These are phyloP conservation scores for Cepaea nemoralis DNA, from an alignment of 1,140 invertebrate species.

Conservation along the genomic window DNA sequence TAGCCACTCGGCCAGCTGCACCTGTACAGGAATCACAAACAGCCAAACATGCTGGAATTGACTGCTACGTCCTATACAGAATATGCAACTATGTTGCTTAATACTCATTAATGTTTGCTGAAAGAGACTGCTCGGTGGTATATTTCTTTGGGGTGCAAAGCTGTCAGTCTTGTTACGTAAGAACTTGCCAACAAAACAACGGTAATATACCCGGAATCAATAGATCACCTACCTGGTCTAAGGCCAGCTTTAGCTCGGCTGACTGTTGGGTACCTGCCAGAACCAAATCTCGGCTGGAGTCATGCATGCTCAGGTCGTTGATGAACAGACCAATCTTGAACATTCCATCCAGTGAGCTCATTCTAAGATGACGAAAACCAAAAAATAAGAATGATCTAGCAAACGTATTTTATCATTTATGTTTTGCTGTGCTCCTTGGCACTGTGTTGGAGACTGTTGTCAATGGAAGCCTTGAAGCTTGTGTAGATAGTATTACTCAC, in stretches of 20 bases:
- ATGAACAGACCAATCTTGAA: constrained; percentile 93
- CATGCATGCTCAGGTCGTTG: constrained; percentile 97
- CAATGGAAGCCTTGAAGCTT: no score
- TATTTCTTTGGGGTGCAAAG: no score
- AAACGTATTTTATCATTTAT: not conserved
- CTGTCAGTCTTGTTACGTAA: no score
- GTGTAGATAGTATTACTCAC: no score
- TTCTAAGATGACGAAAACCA: constrained; percentile 69
- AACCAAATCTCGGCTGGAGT: constrained; percentile 96
- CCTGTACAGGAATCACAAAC: no score
- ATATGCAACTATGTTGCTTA: no score
- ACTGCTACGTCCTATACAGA: no score
- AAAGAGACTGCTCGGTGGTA: no score
- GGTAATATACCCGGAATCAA: not conserved
- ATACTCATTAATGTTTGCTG: no score
- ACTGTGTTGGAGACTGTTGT: not conserved
- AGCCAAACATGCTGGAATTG: no score
- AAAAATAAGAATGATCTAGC: constrained; percentile 16
- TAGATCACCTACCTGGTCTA: constrained; percentile 82
- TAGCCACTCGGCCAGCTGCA: no score
- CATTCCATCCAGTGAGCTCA: constrained; percentile 90
- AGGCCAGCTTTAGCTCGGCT: constrained; percentile 92
- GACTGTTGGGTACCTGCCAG: constrained; percentile 96
- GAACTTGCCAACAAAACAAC: no score
- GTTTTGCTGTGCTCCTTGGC: not conserved